Base-by-base conservation (phyloP, 2,797 vertebrate genomes). In the Centropyge bicolor region DNA sequence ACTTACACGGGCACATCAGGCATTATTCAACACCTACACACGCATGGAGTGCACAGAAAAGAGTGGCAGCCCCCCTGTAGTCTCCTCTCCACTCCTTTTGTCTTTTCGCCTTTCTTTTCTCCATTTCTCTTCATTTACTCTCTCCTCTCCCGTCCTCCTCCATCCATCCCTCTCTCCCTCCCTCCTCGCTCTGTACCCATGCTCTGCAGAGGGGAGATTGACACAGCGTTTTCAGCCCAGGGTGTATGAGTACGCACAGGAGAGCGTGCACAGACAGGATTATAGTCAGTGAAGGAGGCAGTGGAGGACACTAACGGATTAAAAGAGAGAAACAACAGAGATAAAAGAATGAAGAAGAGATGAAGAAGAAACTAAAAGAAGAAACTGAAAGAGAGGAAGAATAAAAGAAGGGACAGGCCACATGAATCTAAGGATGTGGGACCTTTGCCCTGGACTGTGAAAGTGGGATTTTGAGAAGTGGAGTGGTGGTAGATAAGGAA, bases 201-300 rank as follows among this genome's bases (percentile, higher is more conserved):
- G 76, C 83, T 88, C 73, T 74, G 63, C 70, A 71, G 61, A 78
- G 63, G 60, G 75, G 62, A 85, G 85, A 90, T 89, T 93, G 93
- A 91, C 93, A 90, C 89, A 93, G 87, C 90, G 38, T 70, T 92
- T 89, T 85, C 73, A 87, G 80, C 78, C 62, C 5, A 5, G 77
- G 83, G 68, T 80, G 80, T 63, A 54, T 60, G 81, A 85, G 83
- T 54, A 55, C 54, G n/a, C 78, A 69, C 40, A 83, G 87, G 81
- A 82, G 88, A 83, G 76, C 24, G 49, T 48, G n/a, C 81, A 75
- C 76, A 78, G 76, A 62, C 76, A 57, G 91, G 92, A 94, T 94
- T 94, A 95, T 51, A 87, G 74, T 73, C 81, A 76, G 89, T 7
- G 41, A 87, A 89, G 87, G 83, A 93, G 80, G 87, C 82, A 64